Evolutionary conservation across 2,113 vertebrate genomes (phyloP).

Genomic region (Ancistrus triradiatus): DNA sequence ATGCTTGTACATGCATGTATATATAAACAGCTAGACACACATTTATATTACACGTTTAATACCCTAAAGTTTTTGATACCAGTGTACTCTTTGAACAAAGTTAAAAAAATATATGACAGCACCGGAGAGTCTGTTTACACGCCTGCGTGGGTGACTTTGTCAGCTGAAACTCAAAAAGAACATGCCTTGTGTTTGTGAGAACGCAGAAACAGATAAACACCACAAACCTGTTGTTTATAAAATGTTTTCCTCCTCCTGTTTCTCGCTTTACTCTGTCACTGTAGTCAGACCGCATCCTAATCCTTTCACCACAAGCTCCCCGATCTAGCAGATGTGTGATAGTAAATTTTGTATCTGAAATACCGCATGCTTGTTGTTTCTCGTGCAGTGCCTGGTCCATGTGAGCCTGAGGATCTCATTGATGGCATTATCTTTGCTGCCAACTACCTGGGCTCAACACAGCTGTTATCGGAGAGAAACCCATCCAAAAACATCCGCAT

Average conservation of each 20-base stretch:
- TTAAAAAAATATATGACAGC: no score
- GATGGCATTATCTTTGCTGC: conserved; percentile 98
- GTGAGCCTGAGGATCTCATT: conserved; percentile 96
- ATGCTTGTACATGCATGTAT: no score
- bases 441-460: conserved; percentile 97
- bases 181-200: neutral
- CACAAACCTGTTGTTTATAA: neutral
- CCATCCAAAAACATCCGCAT: conserved; percentile 98
- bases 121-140: neutral
- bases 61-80: no score
- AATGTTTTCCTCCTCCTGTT: no score
- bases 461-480: conserved; percentile 94
- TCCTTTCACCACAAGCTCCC: no score
- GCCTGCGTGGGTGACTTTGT: neutral
- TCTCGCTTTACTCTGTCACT: neutral
- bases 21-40: no score
- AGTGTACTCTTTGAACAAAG: no score
- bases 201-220: no score
- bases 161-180: no score
- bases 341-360: neutral
- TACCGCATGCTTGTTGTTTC: neutral
- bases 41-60: no score
- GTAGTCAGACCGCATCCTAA: neutral
- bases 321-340: no score
- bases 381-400: conserved; percentile 88